Base-by-base conservation (phyloP, 2,113 vertebrate genomes). In the Perca fluviatilis region DNA sequence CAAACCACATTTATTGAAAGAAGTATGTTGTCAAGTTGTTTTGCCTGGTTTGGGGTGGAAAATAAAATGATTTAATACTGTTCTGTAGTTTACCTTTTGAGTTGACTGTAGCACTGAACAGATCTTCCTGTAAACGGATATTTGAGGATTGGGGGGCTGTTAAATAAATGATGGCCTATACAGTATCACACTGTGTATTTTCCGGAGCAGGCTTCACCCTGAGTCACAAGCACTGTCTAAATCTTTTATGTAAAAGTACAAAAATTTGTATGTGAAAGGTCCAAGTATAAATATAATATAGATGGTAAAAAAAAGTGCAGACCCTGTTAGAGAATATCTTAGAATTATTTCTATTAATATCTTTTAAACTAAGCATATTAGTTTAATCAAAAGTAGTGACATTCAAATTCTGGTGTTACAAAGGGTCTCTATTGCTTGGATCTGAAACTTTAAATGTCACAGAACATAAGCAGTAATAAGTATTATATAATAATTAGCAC, bases 121-220 rank as follows among this genome's bases (percentile, higher is more conserved):
- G 16, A n/a, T 65, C 9, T 40, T 77, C 61, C 21, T 68, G 49
- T 72, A n/a, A 50, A 36, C 16, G 11, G 54, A 10, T 51, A 30
- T 86, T 73, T 82, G 5, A 8, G 61, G 49, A 21, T 23, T 3
- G 25, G 56, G 23, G 14, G 5, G 4, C 16, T 61, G 51, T 54
- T 81, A 12, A 84, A 85, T 80, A 85, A 86, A 53, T 79, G 5
- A 88, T 78, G 16, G 40, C 18, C 65, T 60, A 83, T 62, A 71
- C 40, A 57, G 50, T 62, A 50, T 78, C 80, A 57, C 23, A 64
- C 64, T 88, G 74, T 62, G 43, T 78, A 6, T 76, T 73, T 80
- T 79, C 4, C 14, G 53, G 68, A 49, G 7, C 54, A 50, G 16
- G 19, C 66, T 15, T 74, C 60, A 64, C 40, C 36, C 57, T 75